A percentile compares a stretch with the other conserved stretches of the same genome.
These are phyloP conservation scores for Eristalinus aeneus DNA, from an alignment of 2,888 invertebrate genomes.

Conservation along the genomic window DNA sequence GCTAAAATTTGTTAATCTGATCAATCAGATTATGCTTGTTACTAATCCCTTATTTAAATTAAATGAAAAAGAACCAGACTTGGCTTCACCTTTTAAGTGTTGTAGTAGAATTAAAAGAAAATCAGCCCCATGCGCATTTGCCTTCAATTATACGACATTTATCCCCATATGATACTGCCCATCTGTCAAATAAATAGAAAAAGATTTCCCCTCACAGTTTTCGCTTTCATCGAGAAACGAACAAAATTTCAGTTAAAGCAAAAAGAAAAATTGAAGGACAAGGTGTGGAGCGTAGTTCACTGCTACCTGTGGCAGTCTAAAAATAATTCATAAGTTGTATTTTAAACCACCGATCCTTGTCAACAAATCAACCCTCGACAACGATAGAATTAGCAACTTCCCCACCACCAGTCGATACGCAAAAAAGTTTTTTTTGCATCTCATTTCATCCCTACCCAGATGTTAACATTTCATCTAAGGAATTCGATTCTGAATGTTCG, in stretches of 20 bases:
- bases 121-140: not conserved
- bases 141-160: conserved; percentile 5
- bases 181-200: not conserved
- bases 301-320: not conserved
- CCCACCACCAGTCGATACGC: not conserved
- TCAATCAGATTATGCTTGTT: too few species aligned
- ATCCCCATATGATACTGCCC: conserved; percentile 1
- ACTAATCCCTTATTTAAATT: too few species aligned
- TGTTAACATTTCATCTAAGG: conserved; percentile 74
- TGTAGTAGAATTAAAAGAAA: not conserved
- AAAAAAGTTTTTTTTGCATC: not conserved
- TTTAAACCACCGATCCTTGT: conserved; percentile 1
- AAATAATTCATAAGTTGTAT: not conserved
- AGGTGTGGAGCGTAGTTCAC: not conserved
- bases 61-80: too few species aligned
- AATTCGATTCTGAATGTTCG: conserved; percentile 74
- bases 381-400: not conserved
- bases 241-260: not conserved
- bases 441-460: conserved; percentile 37
- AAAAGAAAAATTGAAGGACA: not conserved
- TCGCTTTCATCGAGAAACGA: not conserved
- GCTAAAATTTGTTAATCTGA: too few species aligned
- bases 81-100: not conserved
- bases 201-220: not conserved
- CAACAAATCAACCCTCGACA: conserved; percentile 6